phyloP scores from a whole-genome alignment of 2,888 invertebrate genomes.

The Clunio marinus region DNA sequence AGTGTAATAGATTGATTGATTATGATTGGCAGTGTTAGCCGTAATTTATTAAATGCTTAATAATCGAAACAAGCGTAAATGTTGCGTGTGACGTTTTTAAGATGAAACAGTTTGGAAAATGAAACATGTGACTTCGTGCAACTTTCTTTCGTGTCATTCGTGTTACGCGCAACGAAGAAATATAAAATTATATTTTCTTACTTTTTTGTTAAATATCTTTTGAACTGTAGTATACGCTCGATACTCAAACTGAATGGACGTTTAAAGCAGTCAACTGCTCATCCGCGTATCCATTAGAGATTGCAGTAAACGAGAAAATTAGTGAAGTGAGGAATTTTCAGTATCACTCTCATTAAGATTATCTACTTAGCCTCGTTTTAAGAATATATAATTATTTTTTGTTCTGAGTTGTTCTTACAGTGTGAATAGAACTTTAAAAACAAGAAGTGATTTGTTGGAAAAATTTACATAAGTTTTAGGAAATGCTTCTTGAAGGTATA shows the following conservation, averaged over 20 bases:
- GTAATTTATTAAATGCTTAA: conserved; percentile 6
- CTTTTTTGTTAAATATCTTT: conserved; percentile 9
- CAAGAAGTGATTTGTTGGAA: neutral
- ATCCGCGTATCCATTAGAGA: conserved; percentile 21
- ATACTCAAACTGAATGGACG: conserved; percentile 33
- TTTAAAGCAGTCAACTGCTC: neutral
- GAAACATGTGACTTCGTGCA: conserved; percentile 1
- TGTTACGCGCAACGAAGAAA: conserved; percentile 18
- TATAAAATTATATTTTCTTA: neutral
- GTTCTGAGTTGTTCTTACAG: no score
- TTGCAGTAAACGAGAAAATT: neutral
- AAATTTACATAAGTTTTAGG: no score
- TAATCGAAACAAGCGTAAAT: neutral
- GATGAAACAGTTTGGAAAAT: neutral
- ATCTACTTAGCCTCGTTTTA: no score
- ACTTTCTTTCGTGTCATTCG: conserved; percentile 16
- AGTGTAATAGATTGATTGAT: conserved; percentile 24
- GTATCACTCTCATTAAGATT: neutral
- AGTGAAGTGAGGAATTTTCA: neutral
- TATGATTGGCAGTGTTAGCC: neutral
- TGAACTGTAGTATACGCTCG: conserved; percentile 14
- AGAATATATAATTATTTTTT: no score
- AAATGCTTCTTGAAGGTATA: no score
- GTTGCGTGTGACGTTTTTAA: no score
- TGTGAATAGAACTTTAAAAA: no score